phyloP scores from a whole-genome alignment of 2,888 invertebrate species.

The Drosophila pegasa region DNA sequence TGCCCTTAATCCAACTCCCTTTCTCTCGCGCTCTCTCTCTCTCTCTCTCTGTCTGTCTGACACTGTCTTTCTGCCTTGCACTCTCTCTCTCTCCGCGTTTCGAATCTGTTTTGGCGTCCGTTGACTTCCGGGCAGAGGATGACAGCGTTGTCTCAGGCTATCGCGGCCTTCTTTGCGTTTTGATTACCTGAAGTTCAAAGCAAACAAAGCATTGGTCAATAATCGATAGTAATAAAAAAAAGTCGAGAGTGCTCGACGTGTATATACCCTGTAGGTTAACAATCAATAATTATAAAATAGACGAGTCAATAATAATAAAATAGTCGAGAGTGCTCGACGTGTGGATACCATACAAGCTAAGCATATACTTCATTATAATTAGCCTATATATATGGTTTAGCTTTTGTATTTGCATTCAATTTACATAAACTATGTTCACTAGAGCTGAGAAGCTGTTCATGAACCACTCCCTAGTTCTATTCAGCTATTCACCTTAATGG shows the following conservation, averaged over 20 bases:
- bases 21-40: constrained; percentile 1
- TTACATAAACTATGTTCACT: background rate
- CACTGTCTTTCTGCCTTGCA: constrained; percentile 10
- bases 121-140: constrained; percentile 50
- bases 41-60: constrained; percentile 1
- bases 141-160: constrained; percentile 61
- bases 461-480: constrained; percentile 2
- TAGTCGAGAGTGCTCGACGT: background rate
- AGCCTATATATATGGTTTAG: background rate
- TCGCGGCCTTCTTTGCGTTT: constrained; percentile 58
- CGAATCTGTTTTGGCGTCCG: constrained; percentile 34
- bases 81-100: constrained; percentile 28
- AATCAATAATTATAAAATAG: too few relatives aligned
- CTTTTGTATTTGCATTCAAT: background rate
- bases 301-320: constrained; percentile 2
- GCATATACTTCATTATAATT: background rate
- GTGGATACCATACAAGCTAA: background rate
- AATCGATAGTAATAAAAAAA: background rate
- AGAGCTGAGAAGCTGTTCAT: background rate
- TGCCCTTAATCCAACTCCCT: background rate
- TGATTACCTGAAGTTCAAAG: constrained; percentile 56
- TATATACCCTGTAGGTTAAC: background rate
- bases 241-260: background rate
- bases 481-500: background rate
- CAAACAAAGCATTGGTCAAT: constrained; percentile 10